These are phyloP conservation scores for Lamproptera curius DNA, from an alignment of 2,888 invertebrate species.

Conservation along the genomic window DNA sequence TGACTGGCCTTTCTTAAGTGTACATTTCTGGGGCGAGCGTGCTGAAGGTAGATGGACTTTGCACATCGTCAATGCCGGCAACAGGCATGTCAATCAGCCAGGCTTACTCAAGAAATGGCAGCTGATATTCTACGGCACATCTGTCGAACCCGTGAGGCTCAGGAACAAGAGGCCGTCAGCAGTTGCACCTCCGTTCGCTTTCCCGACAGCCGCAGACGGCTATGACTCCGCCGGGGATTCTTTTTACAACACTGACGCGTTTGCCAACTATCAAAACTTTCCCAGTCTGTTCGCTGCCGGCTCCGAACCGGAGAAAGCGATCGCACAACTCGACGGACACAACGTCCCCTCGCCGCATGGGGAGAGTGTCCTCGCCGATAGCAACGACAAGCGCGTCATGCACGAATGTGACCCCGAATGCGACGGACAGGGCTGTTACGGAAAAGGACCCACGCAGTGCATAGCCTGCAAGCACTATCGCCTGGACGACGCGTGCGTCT, in stretches of 20 bases:
- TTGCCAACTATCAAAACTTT: constrained; percentile 86
- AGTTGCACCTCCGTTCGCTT: constrained; percentile 78
- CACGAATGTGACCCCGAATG: constrained; percentile 91
- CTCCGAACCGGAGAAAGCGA: constrained; percentile 86
- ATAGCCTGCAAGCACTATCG: constrained; percentile 90
- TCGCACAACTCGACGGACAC: constrained; percentile 85
- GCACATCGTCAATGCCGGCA: constrained; percentile 86
- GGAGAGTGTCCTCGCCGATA: constrained; percentile 80
- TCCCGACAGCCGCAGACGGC: constrained; percentile 82
- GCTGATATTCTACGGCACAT: constrained; percentile 96
- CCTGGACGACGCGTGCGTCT: constrained; percentile 90
- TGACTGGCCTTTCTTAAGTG: constrained; percentile 99
- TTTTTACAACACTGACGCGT: constrained; percentile 84
- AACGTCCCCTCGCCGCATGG: constrained; percentile 28
- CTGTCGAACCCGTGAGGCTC: constrained; percentile 88
- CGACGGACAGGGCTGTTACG: constrained; percentile 87
- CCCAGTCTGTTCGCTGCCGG: constrained; percentile 88
- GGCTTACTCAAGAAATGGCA: constrained; percentile 97
- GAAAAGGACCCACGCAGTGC: constrained; percentile 90
- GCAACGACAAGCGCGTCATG: constrained; percentile 79
- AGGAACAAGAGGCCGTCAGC: constrained; percentile 76
- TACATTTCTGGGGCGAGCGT: constrained; percentile 98
- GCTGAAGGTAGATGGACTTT: constrained; percentile 93
- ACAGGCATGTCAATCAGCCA: constrained; percentile 88
- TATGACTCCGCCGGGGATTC: constrained; percentile 78